These are phyloP conservation scores for Bambusicola thoracicus DNA, from an alignment of 2,113 vertebrate species.

Conservation along the genomic window DNA sequence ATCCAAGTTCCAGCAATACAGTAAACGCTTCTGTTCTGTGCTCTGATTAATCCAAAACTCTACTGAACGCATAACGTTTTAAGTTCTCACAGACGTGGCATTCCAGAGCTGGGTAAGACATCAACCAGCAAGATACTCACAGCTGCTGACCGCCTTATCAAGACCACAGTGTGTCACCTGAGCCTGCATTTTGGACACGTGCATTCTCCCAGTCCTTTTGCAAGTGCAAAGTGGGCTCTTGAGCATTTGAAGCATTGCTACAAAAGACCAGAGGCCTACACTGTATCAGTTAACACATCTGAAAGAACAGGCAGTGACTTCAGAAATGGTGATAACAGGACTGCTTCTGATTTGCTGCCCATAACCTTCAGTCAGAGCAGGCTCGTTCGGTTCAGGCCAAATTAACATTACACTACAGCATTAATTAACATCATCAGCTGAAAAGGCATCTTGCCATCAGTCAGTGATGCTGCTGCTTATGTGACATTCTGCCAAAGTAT, in stretches of 20 bases:
- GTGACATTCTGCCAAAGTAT: not conserved
- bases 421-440: not conserved
- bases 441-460: not conserved
- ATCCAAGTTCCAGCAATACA: not conserved
- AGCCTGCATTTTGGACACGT: not conserved
- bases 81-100: not conserved
- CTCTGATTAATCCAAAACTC: not conserved
- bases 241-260: not conserved
- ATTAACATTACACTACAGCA: not conserved
- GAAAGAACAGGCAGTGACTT: not conserved
- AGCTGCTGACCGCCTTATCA: not conserved
- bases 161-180: not conserved
- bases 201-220: not conserved
- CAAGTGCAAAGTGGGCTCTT: not conserved
- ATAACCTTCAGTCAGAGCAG: not conserved
- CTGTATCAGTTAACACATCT: not conserved
- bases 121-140: not conserved
- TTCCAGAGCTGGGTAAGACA: not conserved
- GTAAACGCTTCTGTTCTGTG: not conserved
- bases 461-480: not conserved
- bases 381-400: not conserved
- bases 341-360: not conserved
- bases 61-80: not conserved
- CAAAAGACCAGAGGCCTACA: not conserved
- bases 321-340: not conserved